Evolutionary conservation across 2,888 invertebrate genomes (phyloP).

Genomic region (Ommatoiulus sabulosus): DNA sequence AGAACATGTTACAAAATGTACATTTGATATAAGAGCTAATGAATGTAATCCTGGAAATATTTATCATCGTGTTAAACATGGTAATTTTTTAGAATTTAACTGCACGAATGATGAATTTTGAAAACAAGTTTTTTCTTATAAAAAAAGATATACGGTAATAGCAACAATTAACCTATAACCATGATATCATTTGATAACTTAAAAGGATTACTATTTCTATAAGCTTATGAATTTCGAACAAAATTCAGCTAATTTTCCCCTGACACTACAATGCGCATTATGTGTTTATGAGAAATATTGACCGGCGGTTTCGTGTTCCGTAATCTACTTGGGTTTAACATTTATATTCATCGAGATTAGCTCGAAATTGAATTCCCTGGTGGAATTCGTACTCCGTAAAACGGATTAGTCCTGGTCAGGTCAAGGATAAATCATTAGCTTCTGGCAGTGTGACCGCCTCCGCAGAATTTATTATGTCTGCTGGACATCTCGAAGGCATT

Average conservation of each 20-base stretch:
- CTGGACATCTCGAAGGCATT: too few species aligned
- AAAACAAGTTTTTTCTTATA: too few species aligned
- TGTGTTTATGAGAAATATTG: not conserved
- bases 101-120: too few species aligned
- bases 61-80: too few species aligned
- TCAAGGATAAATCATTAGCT: not conserved
- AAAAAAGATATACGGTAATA: too few species aligned
- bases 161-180: too few species aligned
- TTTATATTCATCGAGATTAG: not conserved
- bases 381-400: not conserved
- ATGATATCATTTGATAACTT: too few species aligned
- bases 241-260: not conserved
- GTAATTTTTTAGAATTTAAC: too few species aligned
- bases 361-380: not conserved
- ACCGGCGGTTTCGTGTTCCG: not conserved
- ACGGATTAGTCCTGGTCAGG: not conserved
- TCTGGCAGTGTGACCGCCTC: not conserved
- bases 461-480: too few species aligned
- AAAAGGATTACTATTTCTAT: not conserved
- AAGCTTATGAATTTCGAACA: not conserved
- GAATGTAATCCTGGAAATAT: too few species aligned
- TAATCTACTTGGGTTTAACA: not conserved
- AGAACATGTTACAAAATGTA: too few species aligned
- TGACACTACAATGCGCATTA: not conserved
- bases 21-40: too few species aligned